Base-by-base conservation (phyloP, 1,140 invertebrate genomes). In the Camponotus floridanus region DNA sequence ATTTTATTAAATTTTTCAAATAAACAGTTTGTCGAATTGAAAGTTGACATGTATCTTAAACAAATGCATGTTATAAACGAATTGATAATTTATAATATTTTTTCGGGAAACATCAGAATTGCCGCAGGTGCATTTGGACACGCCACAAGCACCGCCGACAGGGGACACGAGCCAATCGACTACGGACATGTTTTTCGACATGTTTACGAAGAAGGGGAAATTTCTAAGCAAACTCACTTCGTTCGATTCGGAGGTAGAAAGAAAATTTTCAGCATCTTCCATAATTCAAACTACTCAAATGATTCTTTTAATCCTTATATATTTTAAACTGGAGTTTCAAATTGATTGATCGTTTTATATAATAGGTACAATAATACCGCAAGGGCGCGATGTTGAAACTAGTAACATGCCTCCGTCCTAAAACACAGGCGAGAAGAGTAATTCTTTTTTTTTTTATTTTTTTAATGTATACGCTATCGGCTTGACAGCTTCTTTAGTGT, bases 181-280 rank as follows among this genome's bases (percentile, higher is more conserved):
- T 0, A 96, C 97, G 2, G 98, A 98, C 88, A 98, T 98, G 96
- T 98, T 98, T 92, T 96, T 98, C 89, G 98, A 98, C 91, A 97
- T 98, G 95, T 96, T 98, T 88, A 98, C 98, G 88, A 98, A 98
- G 93, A 96, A 98, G 89, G 98, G 98, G 91, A 97, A 98, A 88
- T 95, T 99, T 71, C 96, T 98, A 86, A 98, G 97, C 92, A 98
- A 98, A 95, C 95, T 98, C 61, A 98, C 98, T 8, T 98, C 98
- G 0, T 97, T 98, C 87, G 98, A 98, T 92, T 98, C 98, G 0
- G 98, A 99, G 95, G 98, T 98, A 95, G 97, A 96, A 64, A 48
- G 48, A 70, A 26, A 26, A 73, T 81, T 68, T 79, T 13, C 8
- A 7, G 18, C 26, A 26, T 26, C 26, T 26, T 61, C 68, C 18